Conservation (phyloP, 2,113 vertebrate genomes). For the Electrona antarctica region DNA sequence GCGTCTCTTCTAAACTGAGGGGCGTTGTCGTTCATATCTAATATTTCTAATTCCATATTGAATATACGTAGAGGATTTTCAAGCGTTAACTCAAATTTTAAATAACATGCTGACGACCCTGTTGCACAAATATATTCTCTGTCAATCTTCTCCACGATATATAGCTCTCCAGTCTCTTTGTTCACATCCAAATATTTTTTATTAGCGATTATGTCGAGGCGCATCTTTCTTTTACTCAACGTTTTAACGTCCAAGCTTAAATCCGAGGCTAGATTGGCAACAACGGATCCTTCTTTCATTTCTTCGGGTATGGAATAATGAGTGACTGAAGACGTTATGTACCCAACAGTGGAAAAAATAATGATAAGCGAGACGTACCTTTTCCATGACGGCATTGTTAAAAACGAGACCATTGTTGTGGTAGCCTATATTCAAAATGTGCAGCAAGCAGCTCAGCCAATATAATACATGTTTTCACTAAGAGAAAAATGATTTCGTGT, state of each 20-base stretch:
- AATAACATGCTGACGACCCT: constrained; percentile 49
- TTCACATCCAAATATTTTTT: constrained; percentile 73
- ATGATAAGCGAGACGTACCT: constrained; percentile 55
- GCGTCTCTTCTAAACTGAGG: constrained; percentile 75
- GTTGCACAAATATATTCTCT: constrained; percentile 55
- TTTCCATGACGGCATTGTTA: not conserved
- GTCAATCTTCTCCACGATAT: constrained; percentile 65
- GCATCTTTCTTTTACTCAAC: constrained; percentile 47
- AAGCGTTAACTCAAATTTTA: constrained; percentile 79
- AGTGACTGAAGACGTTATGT: constrained; percentile 42
- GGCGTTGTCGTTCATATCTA: constrained; percentile 72
- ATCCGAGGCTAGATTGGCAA: constrained; percentile 75
- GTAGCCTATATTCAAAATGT: constrained; percentile 25
- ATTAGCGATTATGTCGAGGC: constrained; percentile 35
- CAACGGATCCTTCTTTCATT: constrained; percentile 73
- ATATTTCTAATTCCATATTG: constrained; percentile 75
- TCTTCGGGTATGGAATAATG: constrained; percentile 82
- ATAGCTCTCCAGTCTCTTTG: constrained; percentile 69
- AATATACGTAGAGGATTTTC: constrained; percentile 79
- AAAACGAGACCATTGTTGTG: not conserved
- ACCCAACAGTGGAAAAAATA: constrained; percentile 27
- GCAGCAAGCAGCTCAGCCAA: not conserved
- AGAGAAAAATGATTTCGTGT: constrained; percentile 56
- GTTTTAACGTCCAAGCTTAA: constrained; percentile 68
- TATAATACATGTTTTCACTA: constrained; percentile 13